Evolutionary conservation across 2,888 invertebrate genomes (phyloP), one percentile per base, ranked within the genome.

Genomic region (Laspeyria flexula): DNA sequence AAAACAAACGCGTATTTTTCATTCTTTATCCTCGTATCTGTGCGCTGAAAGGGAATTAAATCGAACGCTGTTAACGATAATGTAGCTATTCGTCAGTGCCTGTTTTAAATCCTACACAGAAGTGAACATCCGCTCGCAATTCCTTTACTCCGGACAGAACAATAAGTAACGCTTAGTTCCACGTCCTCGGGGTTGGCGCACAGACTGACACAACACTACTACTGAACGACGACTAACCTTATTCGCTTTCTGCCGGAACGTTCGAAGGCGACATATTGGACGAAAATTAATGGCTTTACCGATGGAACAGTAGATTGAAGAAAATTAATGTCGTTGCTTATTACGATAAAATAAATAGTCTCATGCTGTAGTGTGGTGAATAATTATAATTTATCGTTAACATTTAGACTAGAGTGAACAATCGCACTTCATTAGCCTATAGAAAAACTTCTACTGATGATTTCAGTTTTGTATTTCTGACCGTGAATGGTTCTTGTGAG

Each of bases 31-130:
- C 66, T 50, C 57, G 67, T 66, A 71, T 79, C 75, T 77, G 70
- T 74, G 70, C 25, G 29, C 58, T 54, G 63, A 61, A 50, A 63
- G 67, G 58, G 74, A 81, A 82, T 85, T 83, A 83, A 85, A 85
- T 84, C 76, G 82, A 83, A 79, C 65, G 75, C 73, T 79, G 86
- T 85, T 86, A 84, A 75, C 83, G 81, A 82, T 86, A 87, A 86
- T 86, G 86, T 83, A 79, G 81, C 85, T 63, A 87, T 87, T 80
- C 79, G 77, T 88, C 87, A 87, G 81, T 85, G 86, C 79, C 85
- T 79, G 78, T 71, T 83, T 83, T 83, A 87, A 86, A 82, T 83
- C 86, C 81, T 73, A 74, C 76, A 72, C 73, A 78, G 79, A 78
- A 83, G 83, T 76, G 77, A 80, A 71, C 82, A 79, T 80, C 79